A percentile compares a stretch with the other conserved stretches of the same genome.
These are phyloP conservation scores for Caenorhabditis latens DNA, from an alignment of 1,140 invertebrate genomes.

Conservation along the genomic window DNA sequence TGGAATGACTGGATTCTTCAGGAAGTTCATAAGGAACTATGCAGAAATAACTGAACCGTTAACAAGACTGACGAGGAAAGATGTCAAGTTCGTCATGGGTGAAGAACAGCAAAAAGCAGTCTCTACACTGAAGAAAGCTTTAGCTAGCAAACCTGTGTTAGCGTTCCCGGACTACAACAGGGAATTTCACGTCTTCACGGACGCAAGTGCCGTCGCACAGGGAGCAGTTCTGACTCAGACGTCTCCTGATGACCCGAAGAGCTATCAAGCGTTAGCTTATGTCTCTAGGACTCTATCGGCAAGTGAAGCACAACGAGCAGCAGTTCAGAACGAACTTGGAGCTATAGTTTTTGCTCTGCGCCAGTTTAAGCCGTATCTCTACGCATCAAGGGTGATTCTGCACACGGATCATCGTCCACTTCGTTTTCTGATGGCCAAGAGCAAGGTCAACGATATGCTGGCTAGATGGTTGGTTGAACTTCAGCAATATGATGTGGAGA, in stretches of 20 bases:
- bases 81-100: conserved; percentile 29
- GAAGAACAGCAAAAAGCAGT: conserved; percentile 14
- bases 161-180: conserved; percentile 50
- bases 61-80: conserved; percentile 66
- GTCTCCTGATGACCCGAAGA: no score
- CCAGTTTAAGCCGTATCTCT: conserved; percentile 41
- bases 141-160: neutral
- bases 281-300: no score
- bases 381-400: neutral
- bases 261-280: no score
- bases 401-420: conserved; percentile 42
- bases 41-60: conserved; percentile 65
- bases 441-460: neutral
- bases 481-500: neutral
- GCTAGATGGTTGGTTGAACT: conserved; percentile 44
- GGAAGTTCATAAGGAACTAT: conserved; percentile 72
- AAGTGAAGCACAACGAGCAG: neutral
- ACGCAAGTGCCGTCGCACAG: conserved; percentile 43
- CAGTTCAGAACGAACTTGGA: neutral
- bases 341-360: conserved; percentile 38
- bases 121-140: neutral
- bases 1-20: conserved; percentile 72
- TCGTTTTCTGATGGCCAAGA: neutral
- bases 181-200: conserved; percentile 46
- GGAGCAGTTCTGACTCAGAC: conserved; percentile 52